Evolutionary conservation across 2,888 invertebrate genomes (phyloP).

Genomic region (Psylliodes chrysocephalus): DNA sequence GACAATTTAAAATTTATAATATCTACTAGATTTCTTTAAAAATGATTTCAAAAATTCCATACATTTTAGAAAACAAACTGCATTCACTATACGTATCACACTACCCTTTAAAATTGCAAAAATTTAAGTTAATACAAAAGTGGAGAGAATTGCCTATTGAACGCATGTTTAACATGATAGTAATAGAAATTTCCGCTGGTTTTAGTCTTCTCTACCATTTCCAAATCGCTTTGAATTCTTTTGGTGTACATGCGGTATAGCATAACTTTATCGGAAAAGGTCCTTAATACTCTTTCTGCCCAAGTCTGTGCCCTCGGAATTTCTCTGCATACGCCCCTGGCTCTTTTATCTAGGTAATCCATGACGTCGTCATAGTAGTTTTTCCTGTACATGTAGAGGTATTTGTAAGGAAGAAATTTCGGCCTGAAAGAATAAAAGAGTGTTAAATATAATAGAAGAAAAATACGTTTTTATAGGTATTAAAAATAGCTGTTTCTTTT

Average conservation of each 20-base stretch:
- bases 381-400: conserved; percentile 84
- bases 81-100: too few species aligned
- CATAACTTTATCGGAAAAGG: conserved; percentile 67
- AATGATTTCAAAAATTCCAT: too few species aligned
- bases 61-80: too few species aligned
- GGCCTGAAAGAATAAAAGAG: conserved; percentile 69
- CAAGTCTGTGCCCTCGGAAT: conserved; percentile 84
- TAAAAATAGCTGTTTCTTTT: too few species aligned
- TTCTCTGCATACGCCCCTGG: conserved; percentile 74
- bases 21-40: too few species aligned
- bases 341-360: conserved; percentile 81
- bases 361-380: conserved; percentile 90
- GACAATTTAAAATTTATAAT: too few species aligned
- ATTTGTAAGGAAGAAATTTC: conserved; percentile 82
- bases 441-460: too few species aligned
- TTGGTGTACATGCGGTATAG: conserved; percentile 51
- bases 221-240: conserved; percentile 55
- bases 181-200: conserved; percentile 76
- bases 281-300: conserved; percentile 83
- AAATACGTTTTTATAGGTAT: too few species aligned
- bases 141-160: conserved; percentile 77
- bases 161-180: conserved; percentile 79
- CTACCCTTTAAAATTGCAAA: background rate
- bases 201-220: conserved; percentile 72
- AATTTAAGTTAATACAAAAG: conserved; percentile 48